Conservation (phyloP, 2,797 vertebrate species). For the Mormyrops boulengeri region DNA sequence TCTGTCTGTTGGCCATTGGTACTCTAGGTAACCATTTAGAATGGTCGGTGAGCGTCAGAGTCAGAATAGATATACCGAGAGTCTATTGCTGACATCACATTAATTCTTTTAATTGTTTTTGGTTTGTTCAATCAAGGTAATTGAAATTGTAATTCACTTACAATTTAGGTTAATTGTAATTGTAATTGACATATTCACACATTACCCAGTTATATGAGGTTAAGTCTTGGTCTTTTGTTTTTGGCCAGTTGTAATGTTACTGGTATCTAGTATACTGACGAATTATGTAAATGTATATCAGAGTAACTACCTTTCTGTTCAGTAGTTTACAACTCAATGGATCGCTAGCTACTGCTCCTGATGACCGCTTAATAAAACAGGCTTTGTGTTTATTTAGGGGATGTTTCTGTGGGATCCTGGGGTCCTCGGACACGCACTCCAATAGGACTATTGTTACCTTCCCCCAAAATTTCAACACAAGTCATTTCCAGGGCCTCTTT, state of each 20-base stretch:
- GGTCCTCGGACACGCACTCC: neutral
- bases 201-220: neutral
- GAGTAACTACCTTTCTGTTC: neutral
- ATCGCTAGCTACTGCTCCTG: neutral
- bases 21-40: slow-evolving; percentile 15
- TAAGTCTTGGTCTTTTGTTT: neutral
- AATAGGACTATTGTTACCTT: neutral
- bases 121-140: neutral
- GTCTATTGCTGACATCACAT: neutral
- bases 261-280: neutral
- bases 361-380: neutral
- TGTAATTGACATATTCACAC: neutral
- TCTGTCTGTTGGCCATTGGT: slow-evolving; percentile 19
- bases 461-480: neutral
- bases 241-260: neutral
- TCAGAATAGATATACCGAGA: neutral
- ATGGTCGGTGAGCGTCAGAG: neutral
- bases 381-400: neutral
- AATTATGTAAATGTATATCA: neutral
- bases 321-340: neutral
- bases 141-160: neutral
- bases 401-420: neutral
- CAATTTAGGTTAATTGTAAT: neutral
- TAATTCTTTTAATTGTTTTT: neutral
- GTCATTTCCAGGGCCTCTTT: neutral